Percentiles rank a stretch among this genome's conserved stretches.
These are phyloP conservation scores for Lithophane leautieri DNA, from an alignment of 2,888 invertebrate genomes.

Conservation along the genomic window DNA sequence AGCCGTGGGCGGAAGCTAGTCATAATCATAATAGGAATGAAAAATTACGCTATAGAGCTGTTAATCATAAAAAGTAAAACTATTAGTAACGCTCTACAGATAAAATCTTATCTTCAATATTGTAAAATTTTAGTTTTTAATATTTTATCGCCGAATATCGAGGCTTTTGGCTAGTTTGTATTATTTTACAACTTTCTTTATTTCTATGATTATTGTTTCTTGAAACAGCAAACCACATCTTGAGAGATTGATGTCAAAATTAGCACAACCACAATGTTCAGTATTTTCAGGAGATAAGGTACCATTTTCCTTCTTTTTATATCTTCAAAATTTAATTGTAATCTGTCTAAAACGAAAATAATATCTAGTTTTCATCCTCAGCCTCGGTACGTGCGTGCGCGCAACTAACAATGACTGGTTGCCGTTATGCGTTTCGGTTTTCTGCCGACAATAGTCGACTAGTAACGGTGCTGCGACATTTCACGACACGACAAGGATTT, in stretches of 20 bases:
- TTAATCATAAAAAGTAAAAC: not conserved
- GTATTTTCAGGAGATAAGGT: not conserved
- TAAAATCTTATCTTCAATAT: not conserved
- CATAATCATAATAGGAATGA: not conserved
- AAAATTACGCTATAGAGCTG: not conserved
- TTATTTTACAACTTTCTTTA: not conserved
- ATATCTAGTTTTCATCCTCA: conserved; percentile 46
- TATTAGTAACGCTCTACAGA: not conserved
- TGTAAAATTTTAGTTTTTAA: not conserved
- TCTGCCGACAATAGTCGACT: conserved; percentile 70
- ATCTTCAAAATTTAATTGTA: not conserved
- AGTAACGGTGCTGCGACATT: conserved; percentile 83
- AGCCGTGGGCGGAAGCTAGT: too few relatives aligned
- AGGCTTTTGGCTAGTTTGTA: not conserved
- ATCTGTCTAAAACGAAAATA: conserved; percentile 36
- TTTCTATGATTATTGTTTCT: not conserved
- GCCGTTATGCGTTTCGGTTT: conserved; percentile 79
- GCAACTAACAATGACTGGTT: conserved; percentile 69
- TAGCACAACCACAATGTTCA: not conserved
- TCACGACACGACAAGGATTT: conserved; percentile 72
- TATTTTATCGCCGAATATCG: too few relatives aligned
- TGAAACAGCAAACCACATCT: not conserved
- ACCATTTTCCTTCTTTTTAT: not conserved
- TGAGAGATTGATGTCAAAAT: not conserved
- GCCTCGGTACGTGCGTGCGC: conserved; percentile 68